These are phyloP conservation scores for Theristicus caerulescens DNA, from an alignment of 2,113 vertebrate species.

Conservation along the genomic window DNA sequence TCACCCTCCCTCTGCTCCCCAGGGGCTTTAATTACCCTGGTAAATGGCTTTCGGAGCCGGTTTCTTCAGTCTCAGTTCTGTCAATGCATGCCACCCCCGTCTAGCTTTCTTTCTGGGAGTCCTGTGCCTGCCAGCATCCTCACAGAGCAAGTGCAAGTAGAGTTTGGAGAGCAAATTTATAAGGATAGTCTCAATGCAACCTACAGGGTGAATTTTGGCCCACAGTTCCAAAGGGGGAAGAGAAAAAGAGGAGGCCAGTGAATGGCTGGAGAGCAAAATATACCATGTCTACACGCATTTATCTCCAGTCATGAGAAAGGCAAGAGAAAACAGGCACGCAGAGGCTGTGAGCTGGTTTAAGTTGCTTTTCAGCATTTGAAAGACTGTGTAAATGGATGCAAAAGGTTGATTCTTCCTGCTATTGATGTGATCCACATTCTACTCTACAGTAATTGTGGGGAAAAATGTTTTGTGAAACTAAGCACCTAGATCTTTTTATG, in stretches of 20 bases:
- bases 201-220: neutral
- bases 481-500: neutral
- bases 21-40: slow-evolving; percentile 51
- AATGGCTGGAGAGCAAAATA: neutral
- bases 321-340: neutral
- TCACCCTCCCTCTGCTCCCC: slow-evolving; percentile 49
- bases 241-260: neutral
- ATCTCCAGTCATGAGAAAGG: neutral
- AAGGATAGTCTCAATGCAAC: neutral
- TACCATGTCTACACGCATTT: neutral
- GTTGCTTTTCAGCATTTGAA: neutral
- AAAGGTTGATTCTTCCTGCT: neutral
- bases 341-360: neutral
- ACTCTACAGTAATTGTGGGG: neutral
- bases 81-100: neutral
- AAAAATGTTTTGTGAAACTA: neutral
- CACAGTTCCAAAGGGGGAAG: neutral
- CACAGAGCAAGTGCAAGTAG: neutral
- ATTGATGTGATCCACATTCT: neutral
- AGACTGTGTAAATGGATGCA: neutral
- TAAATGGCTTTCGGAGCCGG: slow-evolving; percentile 64
- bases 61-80: slow-evolving; percentile 63
- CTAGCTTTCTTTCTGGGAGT: neutral
- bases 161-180: neutral
- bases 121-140: neutral